Base-by-base conservation (phyloP, 2,888 invertebrate genomes). In the Diadegma fenestrale region DNA sequence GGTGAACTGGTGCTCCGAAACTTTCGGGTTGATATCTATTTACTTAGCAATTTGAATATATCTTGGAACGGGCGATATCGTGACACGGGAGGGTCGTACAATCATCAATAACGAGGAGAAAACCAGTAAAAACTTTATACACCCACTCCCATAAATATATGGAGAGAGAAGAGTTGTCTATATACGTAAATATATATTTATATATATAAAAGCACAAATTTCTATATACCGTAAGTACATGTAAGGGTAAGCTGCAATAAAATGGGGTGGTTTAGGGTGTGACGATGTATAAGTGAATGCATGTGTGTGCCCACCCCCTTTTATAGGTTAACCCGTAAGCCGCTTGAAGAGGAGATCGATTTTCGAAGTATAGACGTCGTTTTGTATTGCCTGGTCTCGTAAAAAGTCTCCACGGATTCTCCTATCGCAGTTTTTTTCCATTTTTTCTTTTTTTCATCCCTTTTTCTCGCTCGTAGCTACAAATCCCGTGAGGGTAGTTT, bases 401-500 rank as follows among this genome's bases (percentile, higher is more conserved):
- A 85, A 85, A 85, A 85, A 85, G 79, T 80, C 85, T 80, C 85
- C 48, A 45, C 76, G 80, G 80, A 72, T 72, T 84, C 77, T 64
- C 48, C 66, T 37, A 71, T 72, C 72, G 61, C 51, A 37, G 26
- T 66, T 64, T 54, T 8, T 37, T 37, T 37, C 37, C 10, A 8
- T 37, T 37, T 37, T 37, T 7, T 37, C 54, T 78, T 69, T 66
- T 54, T 61, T 69, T 71, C 45, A 10, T 63, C 68, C 68, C 48
- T 45, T 75, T 77, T 82, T 80, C 68, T 77, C 82, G 61, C 82
- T 77, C 82, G 72, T 30, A 68, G 82, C 80, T 80, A 82, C 85
- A 85, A 85, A 85, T 85, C 85, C 85, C 82, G 66, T 54, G 82
- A 76, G 85, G 82, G 85, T 85, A 85, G 82, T 85, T 85, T 82